phyloP scores from a whole-genome alignment of 2,113 vertebrate species.

The Charina bottae region DNA sequence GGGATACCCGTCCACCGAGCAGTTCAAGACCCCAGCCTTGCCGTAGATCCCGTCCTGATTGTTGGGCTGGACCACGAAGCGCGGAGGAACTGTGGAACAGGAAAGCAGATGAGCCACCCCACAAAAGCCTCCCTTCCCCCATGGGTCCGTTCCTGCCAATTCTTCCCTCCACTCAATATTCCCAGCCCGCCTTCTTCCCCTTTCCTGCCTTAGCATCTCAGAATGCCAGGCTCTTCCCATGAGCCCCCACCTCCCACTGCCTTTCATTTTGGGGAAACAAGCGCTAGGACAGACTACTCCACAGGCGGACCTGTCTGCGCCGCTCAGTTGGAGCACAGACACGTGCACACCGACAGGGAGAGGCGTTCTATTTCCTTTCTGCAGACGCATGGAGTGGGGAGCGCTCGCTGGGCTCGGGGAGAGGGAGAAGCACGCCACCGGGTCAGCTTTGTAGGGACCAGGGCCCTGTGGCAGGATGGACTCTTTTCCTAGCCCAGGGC shows the following conservation, averaged over 20 bases:
- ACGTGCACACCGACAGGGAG: too few species aligned
- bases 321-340: neutral
- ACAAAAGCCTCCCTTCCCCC: neutral
- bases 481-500: neutral
- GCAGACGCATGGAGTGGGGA: neutral
- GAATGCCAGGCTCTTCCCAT: neutral
- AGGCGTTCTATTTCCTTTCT: neutral
- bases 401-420: too few species aligned
- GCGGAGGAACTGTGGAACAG: constrained; percentile 85
- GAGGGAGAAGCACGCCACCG: neutral
- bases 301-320: neutral
- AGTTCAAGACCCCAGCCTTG: constrained; percentile 94
- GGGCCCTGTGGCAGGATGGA: neutral
- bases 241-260: too few species aligned
- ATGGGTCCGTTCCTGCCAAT: constrained; percentile 72
- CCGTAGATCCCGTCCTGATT: constrained; percentile 98
- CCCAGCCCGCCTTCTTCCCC: neutral
- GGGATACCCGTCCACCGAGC: constrained; percentile 95
- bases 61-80: constrained; percentile 97
- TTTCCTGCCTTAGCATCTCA: too few species aligned
- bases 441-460: neutral
- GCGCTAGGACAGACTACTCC: neutral
- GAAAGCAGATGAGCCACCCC: constrained; percentile 5
- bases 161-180: neutral
- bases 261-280: neutral